A percentile compares a stretch with the other conserved stretches of the same genome.
Conservation (phyloP, 2,113 vertebrate genomes). For the Dipodomys stephensi region DNA sequence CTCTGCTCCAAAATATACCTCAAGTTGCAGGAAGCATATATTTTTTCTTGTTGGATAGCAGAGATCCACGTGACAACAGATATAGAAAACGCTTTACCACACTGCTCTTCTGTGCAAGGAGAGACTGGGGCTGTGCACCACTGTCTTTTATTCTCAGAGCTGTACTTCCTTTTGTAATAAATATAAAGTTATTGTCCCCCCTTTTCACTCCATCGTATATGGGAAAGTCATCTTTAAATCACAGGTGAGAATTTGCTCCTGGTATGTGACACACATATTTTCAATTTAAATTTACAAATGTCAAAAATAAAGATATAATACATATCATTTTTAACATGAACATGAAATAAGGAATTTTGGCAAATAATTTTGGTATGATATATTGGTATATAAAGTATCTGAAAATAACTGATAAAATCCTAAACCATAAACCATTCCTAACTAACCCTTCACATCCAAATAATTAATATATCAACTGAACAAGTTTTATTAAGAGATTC, state of each 20-base stretch:
- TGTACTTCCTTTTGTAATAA: background rate
- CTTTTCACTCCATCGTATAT: background rate
- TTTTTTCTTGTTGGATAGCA: background rate
- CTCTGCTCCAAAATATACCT: background rate
- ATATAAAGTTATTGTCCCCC: background rate
- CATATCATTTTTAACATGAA: background rate
- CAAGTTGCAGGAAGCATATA: background rate
- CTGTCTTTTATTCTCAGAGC: background rate
- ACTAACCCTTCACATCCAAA: background rate
- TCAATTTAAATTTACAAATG: background rate
- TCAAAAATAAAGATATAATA: background rate
- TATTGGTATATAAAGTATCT: background rate
- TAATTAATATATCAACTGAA: slow-evolving; percentile 17
- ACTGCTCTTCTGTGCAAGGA: fast-evolving
- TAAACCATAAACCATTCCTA: background rate
- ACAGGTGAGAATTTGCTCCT: background rate
- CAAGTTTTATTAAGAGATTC: background rate
- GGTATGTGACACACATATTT: background rate
- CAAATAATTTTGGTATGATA: background rate
- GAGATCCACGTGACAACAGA: background rate
- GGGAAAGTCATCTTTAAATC: background rate
- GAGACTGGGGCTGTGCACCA: background rate
- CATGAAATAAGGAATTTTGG: background rate
- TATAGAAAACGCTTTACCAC: fast-evolving
- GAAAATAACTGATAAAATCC: background rate